Percentiles rank a stretch among this genome's conserved stretches.
Conservation (phyloP, 35 echinoderm and acorn worm genomes). For the Apostichopus japonicus region DNA sequence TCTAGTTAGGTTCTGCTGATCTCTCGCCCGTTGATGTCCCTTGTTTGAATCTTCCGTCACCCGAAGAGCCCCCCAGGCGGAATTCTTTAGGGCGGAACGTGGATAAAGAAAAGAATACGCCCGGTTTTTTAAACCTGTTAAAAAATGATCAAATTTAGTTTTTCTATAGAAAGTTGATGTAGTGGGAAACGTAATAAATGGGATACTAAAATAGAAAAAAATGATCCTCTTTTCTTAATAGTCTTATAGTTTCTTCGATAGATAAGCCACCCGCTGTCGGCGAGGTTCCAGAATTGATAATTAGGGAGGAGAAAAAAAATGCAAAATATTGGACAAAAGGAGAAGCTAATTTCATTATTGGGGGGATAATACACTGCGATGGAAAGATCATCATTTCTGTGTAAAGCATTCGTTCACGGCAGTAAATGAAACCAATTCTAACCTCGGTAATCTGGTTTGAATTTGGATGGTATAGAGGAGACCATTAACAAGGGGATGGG, state of each 20-base stretch:
- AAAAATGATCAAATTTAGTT: conserved; percentile 40
- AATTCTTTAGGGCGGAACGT: conserved; percentile 4
- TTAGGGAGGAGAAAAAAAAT: neutral
- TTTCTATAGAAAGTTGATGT: conserved; percentile 23
- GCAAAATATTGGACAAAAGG: conserved; percentile 8
- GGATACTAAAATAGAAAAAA: conserved; percentile 20
- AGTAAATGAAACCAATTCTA: neutral
- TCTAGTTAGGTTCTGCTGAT: neutral
- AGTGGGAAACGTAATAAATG: conserved; percentile 15
- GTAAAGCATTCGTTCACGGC: neutral
- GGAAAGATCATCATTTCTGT: neutral
- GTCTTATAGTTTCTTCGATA: neutral
- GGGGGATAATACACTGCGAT: neutral
- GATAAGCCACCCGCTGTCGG: conserved; percentile 45
- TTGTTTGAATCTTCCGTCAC: conserved; percentile 11
- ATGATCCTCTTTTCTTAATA: neutral
- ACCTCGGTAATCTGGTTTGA: neutral
- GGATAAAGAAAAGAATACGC: neutral
- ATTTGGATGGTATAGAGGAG: neutral
- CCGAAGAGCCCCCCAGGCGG: neutral
- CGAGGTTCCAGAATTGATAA: conserved; percentile 26
- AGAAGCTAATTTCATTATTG: neutral
- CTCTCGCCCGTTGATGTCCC: neutral
- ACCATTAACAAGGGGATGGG: neutral
- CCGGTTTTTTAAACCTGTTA: conserved; percentile 29